A percentile compares a stretch with the other conserved stretches of the same genome.
These are phyloP conservation scores for Aythya fuligula DNA, from an alignment of 2,797 vertebrate species.

Conservation along the genomic window DNA sequence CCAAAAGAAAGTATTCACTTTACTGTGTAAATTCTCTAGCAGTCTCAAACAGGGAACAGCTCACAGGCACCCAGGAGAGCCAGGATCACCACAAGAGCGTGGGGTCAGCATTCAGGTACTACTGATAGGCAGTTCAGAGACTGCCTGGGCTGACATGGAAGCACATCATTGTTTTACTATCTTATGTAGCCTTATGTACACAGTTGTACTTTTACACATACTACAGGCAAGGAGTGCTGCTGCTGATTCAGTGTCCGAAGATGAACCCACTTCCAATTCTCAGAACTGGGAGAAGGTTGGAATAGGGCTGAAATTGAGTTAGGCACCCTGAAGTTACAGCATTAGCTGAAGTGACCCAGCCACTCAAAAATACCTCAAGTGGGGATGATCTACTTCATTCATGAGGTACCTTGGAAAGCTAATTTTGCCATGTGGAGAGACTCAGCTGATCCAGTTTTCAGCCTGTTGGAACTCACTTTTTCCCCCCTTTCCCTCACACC, in stretches of 20 bases:
- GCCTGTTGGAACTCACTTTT: background rate
- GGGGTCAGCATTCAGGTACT: background rate
- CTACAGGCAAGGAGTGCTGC: background rate
- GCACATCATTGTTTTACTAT: background rate
- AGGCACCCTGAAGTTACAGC: background rate
- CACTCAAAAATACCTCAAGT: background rate
- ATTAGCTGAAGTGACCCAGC: background rate
- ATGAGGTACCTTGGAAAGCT: background rate
- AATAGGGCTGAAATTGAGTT: background rate
- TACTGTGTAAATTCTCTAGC: background rate
- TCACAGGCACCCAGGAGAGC: background rate
- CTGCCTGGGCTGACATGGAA: background rate
- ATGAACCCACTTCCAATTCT: accelerated
- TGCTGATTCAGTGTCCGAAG: background rate
- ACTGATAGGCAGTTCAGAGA: accelerated
- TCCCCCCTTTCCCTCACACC: accelerated
- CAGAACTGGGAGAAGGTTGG: background rate
- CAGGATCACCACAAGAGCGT: background rate
- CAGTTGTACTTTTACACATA: accelerated
- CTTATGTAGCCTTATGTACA: accelerated
- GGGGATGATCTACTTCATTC: background rate
- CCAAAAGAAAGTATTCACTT: background rate
- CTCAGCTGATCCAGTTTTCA: background rate
- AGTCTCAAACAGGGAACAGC: background rate
- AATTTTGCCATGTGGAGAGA: background rate